Evolutionary conservation across 2,113 vertebrate genomes (phyloP).

Genomic region (Otocyon megalotis): DNA sequence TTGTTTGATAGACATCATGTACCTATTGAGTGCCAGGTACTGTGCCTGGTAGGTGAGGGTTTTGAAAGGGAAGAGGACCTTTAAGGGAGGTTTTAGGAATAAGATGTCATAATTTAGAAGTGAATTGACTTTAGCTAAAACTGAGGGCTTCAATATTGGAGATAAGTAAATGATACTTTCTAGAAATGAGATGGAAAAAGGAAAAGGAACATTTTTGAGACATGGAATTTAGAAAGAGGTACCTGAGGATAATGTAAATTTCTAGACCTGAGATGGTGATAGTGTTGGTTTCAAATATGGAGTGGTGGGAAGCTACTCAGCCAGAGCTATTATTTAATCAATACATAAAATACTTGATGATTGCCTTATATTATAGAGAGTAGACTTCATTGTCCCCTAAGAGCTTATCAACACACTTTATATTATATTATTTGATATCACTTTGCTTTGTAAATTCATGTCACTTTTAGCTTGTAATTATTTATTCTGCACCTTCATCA

Average conservation of each 20-base stretch:
- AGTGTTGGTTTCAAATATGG: conserved; percentile 37
- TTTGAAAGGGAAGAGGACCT: background rate
- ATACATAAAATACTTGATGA: conserved; percentile 22
- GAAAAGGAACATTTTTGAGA: background rate
- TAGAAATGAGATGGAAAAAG: background rate
- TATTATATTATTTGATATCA: background rate
- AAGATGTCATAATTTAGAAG: background rate
- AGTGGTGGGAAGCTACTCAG: background rate
- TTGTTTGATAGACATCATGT: background rate
- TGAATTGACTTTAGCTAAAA: background rate
- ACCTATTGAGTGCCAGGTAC: background rate
- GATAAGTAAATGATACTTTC: background rate
- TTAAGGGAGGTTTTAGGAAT: background rate
- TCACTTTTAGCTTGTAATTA: background rate
- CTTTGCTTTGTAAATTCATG: background rate
- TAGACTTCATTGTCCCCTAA: background rate
- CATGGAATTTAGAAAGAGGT: background rate
- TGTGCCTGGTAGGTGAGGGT: background rate
- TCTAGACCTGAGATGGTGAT: background rate
- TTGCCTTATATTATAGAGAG: background rate
- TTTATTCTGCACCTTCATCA: background rate
- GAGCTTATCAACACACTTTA: background rate
- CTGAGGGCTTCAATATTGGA: background rate
- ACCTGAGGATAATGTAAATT: background rate
- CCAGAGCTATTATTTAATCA: conserved; percentile 33